A percentile compares a stretch with the other conserved stretches of the same genome.
Evolutionary conservation across 2,797 vertebrate genomes (phyloP).

Genomic region (Euthynnus affinis): DNA sequence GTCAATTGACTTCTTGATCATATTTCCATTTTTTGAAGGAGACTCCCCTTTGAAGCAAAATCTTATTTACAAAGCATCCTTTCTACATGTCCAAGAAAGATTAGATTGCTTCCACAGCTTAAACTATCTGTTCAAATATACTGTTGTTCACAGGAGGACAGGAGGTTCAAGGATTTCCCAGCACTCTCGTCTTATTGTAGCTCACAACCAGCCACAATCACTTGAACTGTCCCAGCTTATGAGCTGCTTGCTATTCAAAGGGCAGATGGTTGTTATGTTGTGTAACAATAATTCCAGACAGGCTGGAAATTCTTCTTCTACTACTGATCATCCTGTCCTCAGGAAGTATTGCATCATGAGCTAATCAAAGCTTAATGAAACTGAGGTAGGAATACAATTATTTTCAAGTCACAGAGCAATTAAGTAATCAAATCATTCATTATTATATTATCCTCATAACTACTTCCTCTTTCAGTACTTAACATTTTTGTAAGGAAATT

Average conservation of each 20-base stretch:
- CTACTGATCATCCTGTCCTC: too few relatives aligned
- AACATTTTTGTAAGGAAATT: background rate
- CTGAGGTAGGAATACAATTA: background rate
- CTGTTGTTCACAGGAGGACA: too few relatives aligned
- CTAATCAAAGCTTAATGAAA: background rate
- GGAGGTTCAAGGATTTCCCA: too few relatives aligned
- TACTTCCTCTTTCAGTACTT: background rate
- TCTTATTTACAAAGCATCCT: background rate
- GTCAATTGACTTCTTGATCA: too few relatives aligned
- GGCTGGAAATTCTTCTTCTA: background rate
- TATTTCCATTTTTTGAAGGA: background rate
- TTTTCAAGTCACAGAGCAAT: background rate
- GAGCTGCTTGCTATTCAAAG: constrained; percentile 1
- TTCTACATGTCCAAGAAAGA: background rate
- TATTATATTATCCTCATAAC: background rate
- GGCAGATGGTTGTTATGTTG: background rate
- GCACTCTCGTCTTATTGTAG: background rate
- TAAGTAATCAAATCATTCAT: too few relatives aligned
- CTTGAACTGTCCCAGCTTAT: background rate
- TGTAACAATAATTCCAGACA: background rate
- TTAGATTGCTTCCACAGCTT: too few relatives aligned
- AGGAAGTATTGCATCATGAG: background rate
- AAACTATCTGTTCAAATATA: background rate
- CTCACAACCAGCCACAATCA: background rate
- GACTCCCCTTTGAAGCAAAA: background rate